These are phyloP conservation scores for Acyrthosiphon pisum DNA, from an alignment of 1,140 invertebrate genomes.

Conservation along the genomic window DNA sequence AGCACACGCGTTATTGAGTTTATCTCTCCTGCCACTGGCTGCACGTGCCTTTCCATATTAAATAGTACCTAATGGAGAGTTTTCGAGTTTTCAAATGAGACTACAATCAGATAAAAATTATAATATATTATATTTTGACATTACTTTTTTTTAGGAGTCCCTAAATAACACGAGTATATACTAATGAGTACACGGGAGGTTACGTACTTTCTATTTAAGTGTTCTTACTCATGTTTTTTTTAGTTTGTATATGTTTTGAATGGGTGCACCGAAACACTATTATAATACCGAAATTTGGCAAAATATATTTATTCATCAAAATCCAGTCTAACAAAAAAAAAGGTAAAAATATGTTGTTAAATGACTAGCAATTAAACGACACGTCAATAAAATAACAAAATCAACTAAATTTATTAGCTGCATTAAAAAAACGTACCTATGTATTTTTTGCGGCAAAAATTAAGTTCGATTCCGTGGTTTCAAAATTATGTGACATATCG, in stretches of 20 bases:
- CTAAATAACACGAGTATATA: neutral
- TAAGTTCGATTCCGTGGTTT: no score
- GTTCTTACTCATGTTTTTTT: neutral
- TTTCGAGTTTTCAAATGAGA: neutral
- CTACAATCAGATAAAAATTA: neutral
- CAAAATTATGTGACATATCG: no score
- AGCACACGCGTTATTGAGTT: neutral
- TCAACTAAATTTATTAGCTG: neutral
- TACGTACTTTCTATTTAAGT: neutral
- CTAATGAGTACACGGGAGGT: neutral
- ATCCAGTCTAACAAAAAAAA: neutral
- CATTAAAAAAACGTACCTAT: no score
- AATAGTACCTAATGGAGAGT: constrained; percentile 13
- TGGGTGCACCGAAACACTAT: neutral
- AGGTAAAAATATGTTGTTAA: neutral
- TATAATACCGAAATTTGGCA: neutral
- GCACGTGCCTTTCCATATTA: constrained; percentile 41
- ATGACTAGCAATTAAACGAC: neutral
- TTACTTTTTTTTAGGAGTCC: neutral
- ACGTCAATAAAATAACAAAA: neutral
- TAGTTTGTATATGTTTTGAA: no score
- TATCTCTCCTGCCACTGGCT: neutral
- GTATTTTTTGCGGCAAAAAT: no score
- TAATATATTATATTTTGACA: neutral
- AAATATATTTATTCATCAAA: neutral